A percentile compares a stretch with the other conserved stretches of the same genome.
These are phyloP conservation scores for Cotesia typhae DNA, from an alignment of 1,140 invertebrate species.

Conservation along the genomic window DNA sequence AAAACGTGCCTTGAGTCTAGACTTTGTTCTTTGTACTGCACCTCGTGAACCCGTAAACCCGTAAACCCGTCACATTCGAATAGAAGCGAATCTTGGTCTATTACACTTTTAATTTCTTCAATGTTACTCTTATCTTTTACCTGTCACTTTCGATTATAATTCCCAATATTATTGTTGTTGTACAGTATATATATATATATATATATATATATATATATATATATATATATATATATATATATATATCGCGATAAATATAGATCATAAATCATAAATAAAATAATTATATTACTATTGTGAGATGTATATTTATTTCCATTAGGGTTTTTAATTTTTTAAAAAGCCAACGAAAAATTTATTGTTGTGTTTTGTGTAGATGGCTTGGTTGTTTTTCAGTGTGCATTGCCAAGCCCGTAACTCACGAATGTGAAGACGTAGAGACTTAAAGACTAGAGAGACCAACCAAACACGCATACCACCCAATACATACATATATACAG, in stretches of 20 bases:
- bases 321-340: conserved; percentile 8
- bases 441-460: background rate
- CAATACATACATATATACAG: too few species aligned
- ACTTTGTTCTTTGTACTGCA: background rate
- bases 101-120: background rate
- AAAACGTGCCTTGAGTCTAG: conserved; percentile 25
- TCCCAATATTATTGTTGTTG: too few species aligned
- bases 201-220: too few species aligned
- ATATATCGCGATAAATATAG: background rate
- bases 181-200: too few species aligned
- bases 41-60: background rate
- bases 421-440: conserved; percentile 29
- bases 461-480: conserved; percentile 25
- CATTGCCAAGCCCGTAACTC: conserved; percentile 30
- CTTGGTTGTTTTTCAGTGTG: conserved; percentile 5
- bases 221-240: too few species aligned
- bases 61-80: conserved; percentile 11
- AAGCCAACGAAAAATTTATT: background rate
- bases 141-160: background rate
- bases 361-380: background rate
- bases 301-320: conserved; percentile 1
- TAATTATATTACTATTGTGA: background rate
- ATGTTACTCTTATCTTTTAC: background rate
- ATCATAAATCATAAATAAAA: background rate
- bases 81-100: background rate